A percentile compares a stretch with the other conserved stretches of the same genome.
phyloP scores from a whole-genome alignment of 2,888 invertebrate species.

The Melanargia galathea region DNA sequence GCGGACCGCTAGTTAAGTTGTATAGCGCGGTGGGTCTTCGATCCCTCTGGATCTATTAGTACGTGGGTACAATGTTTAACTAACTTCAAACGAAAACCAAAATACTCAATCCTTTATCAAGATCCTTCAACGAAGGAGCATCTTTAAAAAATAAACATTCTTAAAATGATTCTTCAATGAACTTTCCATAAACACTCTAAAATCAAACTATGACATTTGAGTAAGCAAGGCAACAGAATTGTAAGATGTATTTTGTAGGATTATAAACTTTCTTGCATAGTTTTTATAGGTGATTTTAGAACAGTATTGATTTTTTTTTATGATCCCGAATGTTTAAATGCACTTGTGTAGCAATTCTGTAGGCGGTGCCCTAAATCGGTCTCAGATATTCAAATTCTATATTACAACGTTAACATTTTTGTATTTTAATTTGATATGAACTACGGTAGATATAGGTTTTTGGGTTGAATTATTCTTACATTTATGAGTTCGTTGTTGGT shows the following conservation, averaged over 20 bases:
- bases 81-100: neutral
- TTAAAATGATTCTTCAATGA: conserved; percentile 40
- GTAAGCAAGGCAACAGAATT: conserved; percentile 22
- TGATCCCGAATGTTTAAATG: conserved; percentile 8
- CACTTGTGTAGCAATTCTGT: conserved; percentile 7
- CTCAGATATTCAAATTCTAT: conserved; percentile 5
- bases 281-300: neutral
- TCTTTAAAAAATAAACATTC: conserved; percentile 32
- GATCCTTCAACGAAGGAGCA: conserved; percentile 13
- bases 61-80: neutral
- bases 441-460: too few relatives aligned
- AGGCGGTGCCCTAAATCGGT: conserved; percentile 15
- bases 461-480: too few relatives aligned
- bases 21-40: too few relatives aligned
- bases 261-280: neutral
- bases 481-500: too few relatives aligned
- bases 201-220: conserved; percentile 26
- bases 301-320: neutral
- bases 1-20: too few relatives aligned
- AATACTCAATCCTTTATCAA: conserved; percentile 8
- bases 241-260: neutral
- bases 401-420: neutral
- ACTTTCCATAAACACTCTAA: conserved; percentile 38
- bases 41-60: neutral
- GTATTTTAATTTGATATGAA: neutral